phyloP scores from a whole-genome alignment of 2,797 vertebrate genomes.

The Micromesistius poutassou region DNA sequence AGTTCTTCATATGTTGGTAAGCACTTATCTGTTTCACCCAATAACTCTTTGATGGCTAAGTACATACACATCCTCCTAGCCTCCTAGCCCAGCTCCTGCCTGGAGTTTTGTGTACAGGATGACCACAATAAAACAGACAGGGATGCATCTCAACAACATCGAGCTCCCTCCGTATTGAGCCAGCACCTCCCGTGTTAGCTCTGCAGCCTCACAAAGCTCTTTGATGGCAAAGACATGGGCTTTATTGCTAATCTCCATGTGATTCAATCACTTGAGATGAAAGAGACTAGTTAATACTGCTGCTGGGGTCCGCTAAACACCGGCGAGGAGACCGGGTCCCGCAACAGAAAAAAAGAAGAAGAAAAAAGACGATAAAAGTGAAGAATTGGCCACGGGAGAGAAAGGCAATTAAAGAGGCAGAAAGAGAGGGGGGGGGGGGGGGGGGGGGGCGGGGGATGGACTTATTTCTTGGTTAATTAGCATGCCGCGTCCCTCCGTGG shows the following conservation, averaged over 20 bases:
- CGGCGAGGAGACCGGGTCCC: not conserved
- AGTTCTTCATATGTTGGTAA: not conserved
- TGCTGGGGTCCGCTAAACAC: not conserved
- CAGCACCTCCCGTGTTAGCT: not conserved
- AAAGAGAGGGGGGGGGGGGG: not conserved
- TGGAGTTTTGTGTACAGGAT: not conserved
- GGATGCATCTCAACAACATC: not conserved
- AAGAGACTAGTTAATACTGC: slow-evolving; percentile 39
- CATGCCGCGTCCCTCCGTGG: not conserved
- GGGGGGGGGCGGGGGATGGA: not conserved
- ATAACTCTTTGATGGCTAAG: not conserved
- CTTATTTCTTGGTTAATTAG: not conserved
- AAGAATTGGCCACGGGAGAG: slow-evolving; percentile 16
- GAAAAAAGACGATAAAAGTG: slow-evolving; percentile 17
- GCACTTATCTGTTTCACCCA: not conserved
- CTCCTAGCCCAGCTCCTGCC: not conserved
- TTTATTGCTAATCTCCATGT: slow-evolving; percentile 34
- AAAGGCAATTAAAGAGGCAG: slow-evolving; percentile 17
- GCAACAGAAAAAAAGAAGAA: not conserved
- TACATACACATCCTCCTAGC: not conserved
- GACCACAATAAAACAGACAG: not conserved
- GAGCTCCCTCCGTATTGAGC: not conserved
- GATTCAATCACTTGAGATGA: slow-evolving; percentile 48
- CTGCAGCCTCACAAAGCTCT: slow-evolving; percentile 7
- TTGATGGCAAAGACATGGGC: slow-evolving; percentile 29